Evolutionary conservation across 2,113 vertebrate genomes (phyloP).

Genomic region (Calyptomena viridis): DNA sequence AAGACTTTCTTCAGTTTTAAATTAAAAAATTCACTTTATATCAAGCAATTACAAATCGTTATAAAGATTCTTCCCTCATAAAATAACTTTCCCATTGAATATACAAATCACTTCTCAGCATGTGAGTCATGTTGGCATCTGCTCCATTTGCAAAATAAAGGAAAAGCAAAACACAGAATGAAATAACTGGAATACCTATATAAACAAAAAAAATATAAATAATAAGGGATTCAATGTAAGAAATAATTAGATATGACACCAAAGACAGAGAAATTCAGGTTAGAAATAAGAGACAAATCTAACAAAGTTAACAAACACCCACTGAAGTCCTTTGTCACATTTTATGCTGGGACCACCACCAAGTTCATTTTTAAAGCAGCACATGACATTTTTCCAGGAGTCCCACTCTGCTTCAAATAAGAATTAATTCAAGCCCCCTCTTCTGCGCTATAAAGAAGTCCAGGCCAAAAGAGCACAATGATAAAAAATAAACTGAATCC

Average conservation of each 20-base stretch:
- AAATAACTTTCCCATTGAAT: neutral
- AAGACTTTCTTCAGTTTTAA: neutral
- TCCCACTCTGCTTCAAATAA: neutral
- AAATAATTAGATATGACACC: neutral
- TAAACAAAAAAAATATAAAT: neutral
- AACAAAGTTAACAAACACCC: neutral
- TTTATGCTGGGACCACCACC: neutral
- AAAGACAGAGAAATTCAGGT: neutral
- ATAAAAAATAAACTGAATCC: neutral
- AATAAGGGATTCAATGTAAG: neutral
- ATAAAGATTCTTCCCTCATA: neutral
- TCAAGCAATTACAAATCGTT: constrained; percentile 18
- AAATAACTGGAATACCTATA: neutral
- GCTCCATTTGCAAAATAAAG: constrained; percentile 1
- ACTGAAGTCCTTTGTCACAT: neutral
- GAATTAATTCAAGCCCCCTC: neutral
- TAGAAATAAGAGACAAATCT: neutral
- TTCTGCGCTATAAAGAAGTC: neutral
- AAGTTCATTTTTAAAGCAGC: neutral
- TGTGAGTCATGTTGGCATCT: neutral
- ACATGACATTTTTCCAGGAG: neutral
- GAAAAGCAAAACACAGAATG: neutral
- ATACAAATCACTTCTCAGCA: constrained; percentile 26
- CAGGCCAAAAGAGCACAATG: neutral
- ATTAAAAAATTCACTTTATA: neutral